Evolutionary conservation across 2,888 invertebrate genomes (phyloP).

Genomic region (Drosophila yooni): DNA sequence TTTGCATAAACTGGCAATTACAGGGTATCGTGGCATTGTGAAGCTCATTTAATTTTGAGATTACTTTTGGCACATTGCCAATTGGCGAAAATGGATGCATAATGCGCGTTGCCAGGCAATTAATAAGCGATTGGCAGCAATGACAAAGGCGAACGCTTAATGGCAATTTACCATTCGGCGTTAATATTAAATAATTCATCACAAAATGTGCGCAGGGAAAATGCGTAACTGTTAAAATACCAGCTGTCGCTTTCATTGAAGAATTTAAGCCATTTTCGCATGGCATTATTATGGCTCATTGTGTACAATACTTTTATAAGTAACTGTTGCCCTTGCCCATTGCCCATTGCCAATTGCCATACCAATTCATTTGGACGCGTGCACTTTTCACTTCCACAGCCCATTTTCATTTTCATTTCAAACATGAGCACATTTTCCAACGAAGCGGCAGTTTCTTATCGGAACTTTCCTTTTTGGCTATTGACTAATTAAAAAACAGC

Average conservation of each 20-base stretch:
- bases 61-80: slow-evolving; percentile 17
- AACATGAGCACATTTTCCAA: slow-evolving; percentile 23
- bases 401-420: slow-evolving; percentile 50
- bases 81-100: slow-evolving; percentile 37
- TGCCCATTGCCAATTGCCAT: slow-evolving; percentile 41
- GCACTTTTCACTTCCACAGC: slow-evolving; percentile 58
- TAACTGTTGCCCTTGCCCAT: slow-evolving; percentile 45
- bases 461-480: slow-evolving; percentile 60
- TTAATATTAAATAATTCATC: slow-evolving; percentile 56
- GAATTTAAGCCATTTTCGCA: slow-evolving; percentile 33
- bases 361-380: slow-evolving; percentile 53
- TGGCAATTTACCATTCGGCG: slow-evolving; percentile 52
- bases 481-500: slow-evolving; percentile 76
- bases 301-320: slow-evolving; percentile 36
- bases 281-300: slow-evolving; percentile 22
- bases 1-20: too few species aligned
- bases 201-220: slow-evolving; percentile 30
- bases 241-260: slow-evolving; percentile 32
- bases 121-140: slow-evolving; percentile 48
- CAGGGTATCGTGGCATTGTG: not conserved
- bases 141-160: slow-evolving; percentile 47
- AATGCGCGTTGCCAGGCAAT: slow-evolving; percentile 48
- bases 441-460: slow-evolving; percentile 60
- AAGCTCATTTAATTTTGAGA: not conserved
- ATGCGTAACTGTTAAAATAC: slow-evolving; percentile 16